Conservation (phyloP, 1,140 invertebrate genomes). For the Bombus waltoni region DNA sequence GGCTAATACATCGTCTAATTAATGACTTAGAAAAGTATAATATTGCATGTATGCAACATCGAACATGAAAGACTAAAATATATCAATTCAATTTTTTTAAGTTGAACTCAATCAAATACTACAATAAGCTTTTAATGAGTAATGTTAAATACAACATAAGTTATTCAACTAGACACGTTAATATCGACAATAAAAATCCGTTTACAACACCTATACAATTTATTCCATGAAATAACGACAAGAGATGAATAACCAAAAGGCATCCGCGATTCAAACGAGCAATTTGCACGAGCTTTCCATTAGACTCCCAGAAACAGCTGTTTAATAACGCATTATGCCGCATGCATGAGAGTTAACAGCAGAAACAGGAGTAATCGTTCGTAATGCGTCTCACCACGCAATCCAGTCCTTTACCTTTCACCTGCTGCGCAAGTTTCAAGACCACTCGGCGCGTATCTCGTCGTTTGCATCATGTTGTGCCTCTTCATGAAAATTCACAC, state of each 20-base stretch:
- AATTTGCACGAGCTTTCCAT: conserved; percentile 22
- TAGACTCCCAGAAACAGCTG: not conserved
- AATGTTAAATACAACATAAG: not conserved
- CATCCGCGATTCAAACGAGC: not conserved
- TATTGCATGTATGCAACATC: not conserved
- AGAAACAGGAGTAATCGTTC: conserved; percentile 34
- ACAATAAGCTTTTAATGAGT: too few species aligned
- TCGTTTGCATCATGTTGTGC: not conserved
- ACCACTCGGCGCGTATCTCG: conserved; percentile 11
- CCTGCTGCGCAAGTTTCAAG: conserved; percentile 19
- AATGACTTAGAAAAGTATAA: not conserved
- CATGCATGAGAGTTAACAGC: not conserved
- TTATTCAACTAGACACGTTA: not conserved
- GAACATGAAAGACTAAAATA: too few species aligned
- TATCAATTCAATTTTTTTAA: not conserved
- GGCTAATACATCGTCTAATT: not conserved
- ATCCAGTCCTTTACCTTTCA: conserved; percentile 42
- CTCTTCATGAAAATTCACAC: conserved; percentile 20
- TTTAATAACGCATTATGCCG: conserved; percentile 27
- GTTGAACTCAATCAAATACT: not conserved
- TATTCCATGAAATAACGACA: not conserved
- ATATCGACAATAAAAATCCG: not conserved
- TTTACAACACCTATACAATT: too few species aligned
- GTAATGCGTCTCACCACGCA: conserved; percentile 40
- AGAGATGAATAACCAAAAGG: not conserved